Conservation (phyloP, 2,888 invertebrate genomes). For the Alsophila aescularia region DNA sequence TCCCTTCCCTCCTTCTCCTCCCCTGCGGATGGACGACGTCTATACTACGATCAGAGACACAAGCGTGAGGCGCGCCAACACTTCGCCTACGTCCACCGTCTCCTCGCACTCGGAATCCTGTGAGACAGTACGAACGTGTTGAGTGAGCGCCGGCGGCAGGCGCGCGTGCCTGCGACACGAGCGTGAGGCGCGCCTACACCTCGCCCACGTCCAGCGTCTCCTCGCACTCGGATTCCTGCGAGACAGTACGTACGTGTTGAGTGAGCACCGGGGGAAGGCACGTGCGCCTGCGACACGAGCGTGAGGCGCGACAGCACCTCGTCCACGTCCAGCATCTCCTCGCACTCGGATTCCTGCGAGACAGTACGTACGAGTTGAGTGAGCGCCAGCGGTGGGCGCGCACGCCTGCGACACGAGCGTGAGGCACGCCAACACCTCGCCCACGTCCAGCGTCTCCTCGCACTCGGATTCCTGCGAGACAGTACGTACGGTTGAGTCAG, state of each 20-base stretch:
- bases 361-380: no score
- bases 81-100: no score
- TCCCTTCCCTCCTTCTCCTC: not conserved
- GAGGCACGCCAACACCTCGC: not conserved
- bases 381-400: not conserved
- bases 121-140: no score
- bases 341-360: not conserved
- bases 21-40: no score
- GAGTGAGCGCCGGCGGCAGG: no score
- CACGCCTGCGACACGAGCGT: not conserved
- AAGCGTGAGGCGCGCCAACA: no score
- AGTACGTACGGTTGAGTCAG: not conserved
- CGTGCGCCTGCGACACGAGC: not conserved
- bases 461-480: not conserved
- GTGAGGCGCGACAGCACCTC: not conserved
- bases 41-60: no score
- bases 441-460: slow-evolving; percentile 4
- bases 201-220: slow-evolving; percentile 5
- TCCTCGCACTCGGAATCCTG: no score
- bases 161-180: no score
- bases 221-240: not conserved
- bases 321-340: slow-evolving; percentile 3
- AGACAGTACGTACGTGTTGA: no score
- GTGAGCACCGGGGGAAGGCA: not conserved
- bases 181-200: not conserved